These are phyloP conservation scores for Magallana angulata DNA, from an alignment of 1,140 invertebrate genomes.

Conservation along the genomic window DNA sequence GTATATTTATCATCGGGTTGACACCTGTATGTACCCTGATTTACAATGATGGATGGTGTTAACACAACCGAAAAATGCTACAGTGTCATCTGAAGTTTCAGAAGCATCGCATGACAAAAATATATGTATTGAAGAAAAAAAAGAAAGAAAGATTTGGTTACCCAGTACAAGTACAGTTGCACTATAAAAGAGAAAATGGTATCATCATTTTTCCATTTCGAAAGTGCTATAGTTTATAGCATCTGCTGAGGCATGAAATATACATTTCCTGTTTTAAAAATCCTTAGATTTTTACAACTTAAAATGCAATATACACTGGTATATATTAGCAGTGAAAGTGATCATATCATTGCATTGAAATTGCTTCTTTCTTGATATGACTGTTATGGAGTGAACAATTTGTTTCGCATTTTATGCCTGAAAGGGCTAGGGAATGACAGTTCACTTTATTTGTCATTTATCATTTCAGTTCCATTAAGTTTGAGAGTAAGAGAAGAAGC, in stretches of 20 bases:
- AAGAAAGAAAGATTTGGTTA: no score
- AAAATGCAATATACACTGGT: not conserved
- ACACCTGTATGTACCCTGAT: slow-evolving; percentile 10
- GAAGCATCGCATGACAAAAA: no score
- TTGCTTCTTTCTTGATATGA: not conserved
- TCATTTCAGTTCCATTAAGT: slow-evolving; percentile 19
- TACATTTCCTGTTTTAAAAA: not conserved
- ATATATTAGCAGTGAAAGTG: not conserved
- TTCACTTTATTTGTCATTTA: slow-evolving; percentile 6
- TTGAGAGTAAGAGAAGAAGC: not conserved
- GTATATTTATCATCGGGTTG: slow-evolving; percentile 18
- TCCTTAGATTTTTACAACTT: not conserved
- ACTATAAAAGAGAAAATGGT: no score
- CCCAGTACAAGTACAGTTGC: no score
- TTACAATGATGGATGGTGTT: not conserved
- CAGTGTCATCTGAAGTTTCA: no score
- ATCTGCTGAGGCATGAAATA: not conserved
- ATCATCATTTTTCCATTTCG: no score
- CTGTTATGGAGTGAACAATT: not conserved
- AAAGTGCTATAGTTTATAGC: not conserved
- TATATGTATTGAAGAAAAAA: no score
- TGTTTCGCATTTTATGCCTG: slow-evolving; percentile 28
- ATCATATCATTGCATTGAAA: slow-evolving; percentile 17
- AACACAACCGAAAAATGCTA: no score
- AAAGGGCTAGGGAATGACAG: not conserved